Evolutionary conservation across 2,888 invertebrate genomes (phyloP).

Genomic region (Diplazon laetatorius): DNA sequence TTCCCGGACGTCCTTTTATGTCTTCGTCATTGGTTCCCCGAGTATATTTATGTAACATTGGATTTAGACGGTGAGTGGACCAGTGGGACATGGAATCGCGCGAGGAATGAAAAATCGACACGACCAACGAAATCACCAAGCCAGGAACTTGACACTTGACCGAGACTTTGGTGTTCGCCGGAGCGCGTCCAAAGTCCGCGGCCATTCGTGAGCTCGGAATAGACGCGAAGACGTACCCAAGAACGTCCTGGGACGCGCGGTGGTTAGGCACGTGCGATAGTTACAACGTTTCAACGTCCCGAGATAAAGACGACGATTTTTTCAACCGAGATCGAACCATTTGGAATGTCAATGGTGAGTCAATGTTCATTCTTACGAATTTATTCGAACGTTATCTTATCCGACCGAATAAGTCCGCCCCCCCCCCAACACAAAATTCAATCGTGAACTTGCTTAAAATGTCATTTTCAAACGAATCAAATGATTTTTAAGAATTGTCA

Average conservation of each 20-base stretch:
- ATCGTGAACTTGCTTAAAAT: too few relatives aligned
- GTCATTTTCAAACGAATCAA: too few relatives aligned
- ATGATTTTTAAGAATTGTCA: too few relatives aligned
- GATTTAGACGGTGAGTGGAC: constrained; percentile 78
- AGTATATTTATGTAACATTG: constrained; percentile 75
- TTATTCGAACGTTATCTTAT: too few relatives aligned
- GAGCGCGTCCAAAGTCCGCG: constrained; percentile 29
- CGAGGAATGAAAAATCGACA: constrained; percentile 73
- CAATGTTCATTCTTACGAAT: too few relatives aligned
- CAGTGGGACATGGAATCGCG: constrained; percentile 76
- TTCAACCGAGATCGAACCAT: too few relatives aligned
- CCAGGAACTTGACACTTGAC: constrained; percentile 61
- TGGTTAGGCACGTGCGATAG: background rate
- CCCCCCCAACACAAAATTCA: too few relatives aligned
- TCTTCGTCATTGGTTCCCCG: constrained; percentile 65
- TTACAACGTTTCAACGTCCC: background rate
- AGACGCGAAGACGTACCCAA: constrained; percentile 31
- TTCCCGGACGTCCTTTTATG: constrained; percentile 74
- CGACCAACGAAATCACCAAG: constrained; percentile 36
- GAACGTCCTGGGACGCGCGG: too few relatives aligned
- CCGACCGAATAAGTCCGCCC: too few relatives aligned
- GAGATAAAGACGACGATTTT: background rate
- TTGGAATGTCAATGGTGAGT: too few relatives aligned
- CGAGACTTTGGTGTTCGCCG: constrained; percentile 41
- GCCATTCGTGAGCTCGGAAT: constrained; percentile 39